These are phyloP conservation scores for Himalopsyche japonica DNA, from an alignment of 2,888 invertebrate genomes.

Conservation along the genomic window DNA sequence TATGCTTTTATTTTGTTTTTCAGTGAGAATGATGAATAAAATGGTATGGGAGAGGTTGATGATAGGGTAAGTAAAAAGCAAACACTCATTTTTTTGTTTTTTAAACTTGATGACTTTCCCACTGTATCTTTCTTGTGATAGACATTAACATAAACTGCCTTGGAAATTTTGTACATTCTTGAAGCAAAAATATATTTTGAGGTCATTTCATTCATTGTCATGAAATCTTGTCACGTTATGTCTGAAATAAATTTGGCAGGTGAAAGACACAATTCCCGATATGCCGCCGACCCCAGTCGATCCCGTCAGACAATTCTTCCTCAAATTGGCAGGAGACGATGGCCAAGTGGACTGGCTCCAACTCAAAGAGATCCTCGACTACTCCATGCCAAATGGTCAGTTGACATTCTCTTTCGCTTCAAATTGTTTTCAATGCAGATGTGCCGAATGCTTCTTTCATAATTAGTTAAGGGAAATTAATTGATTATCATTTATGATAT, in stretches of 20 bases:
- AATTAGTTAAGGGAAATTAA: neutral
- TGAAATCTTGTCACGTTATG: too few relatives aligned
- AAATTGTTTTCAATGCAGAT: neutral
- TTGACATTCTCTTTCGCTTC: slow-evolving; percentile 21
- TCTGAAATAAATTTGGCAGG: slow-evolving; percentile 44
- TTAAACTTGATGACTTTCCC: neutral
- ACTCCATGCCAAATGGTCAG: slow-evolving; percentile 83
- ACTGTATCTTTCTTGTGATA: too few relatives aligned
- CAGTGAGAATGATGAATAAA: slow-evolving; percentile 89
- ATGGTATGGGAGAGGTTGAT: slow-evolving; percentile 81
- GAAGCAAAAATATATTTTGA: too few relatives aligned
- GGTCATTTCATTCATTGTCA: too few relatives aligned
- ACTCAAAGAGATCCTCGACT: slow-evolving; percentile 87
- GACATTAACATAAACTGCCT: too few relatives aligned
- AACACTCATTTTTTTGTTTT: too few relatives aligned
- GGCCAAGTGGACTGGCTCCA: slow-evolving; percentile 94
- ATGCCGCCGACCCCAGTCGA: slow-evolving; percentile 54
- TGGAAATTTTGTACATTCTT: too few relatives aligned
- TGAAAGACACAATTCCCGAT: slow-evolving; percentile 54
- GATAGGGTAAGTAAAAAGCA: slow-evolving; percentile 67
- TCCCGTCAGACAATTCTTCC: slow-evolving; percentile 79
- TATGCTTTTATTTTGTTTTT: slow-evolving; percentile 41
- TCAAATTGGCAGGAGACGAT: slow-evolving; percentile 84
- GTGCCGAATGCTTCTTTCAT: neutral
- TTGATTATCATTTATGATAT: too few relatives aligned